Evolutionary conservation across 2,113 vertebrate species (phyloP), one percentile per base, ranked within the genome.

Genomic region (Psilopogon haemacephalus): DNA sequence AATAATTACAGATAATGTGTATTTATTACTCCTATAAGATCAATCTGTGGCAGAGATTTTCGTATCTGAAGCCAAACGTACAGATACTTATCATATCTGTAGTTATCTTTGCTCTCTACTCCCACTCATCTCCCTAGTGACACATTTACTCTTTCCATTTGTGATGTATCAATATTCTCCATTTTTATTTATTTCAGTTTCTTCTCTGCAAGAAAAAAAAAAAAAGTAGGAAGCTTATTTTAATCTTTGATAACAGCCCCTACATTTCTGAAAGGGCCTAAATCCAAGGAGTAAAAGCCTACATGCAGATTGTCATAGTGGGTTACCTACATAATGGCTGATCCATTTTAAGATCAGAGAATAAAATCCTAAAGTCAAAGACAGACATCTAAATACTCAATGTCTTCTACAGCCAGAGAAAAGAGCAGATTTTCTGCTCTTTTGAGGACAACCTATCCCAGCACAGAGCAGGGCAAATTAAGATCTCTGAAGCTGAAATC

Each of bases 1-100:
- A 94, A 96, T 96, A 97, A 97, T 97, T 96, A 96, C 87, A 94
- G 91, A 94, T 97, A 96, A 97, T 94, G 80, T 56, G 52, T 90
- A 97, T 97, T 96, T 96, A 97, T 96, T 89, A 94, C 82, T 91
- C 80, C 95, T 91, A 15, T 46, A 94, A 95, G 94, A 94, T 95
- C 93, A 71, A 76, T 92, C 89, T 33, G 38, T 90, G 88, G 80
- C 88, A 97, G 81, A 76, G 87, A 74, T 89, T 88, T 89, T 86
- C 82, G 20, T 37, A 40, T 91, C 42, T 55, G 90, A 93, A 96
- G 86, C 95, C 95, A 95, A 92, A 94, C 0, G 21, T 8, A 85
- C 65, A 91, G 88, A 93, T 44, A 67, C 56, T 92, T 79, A 89
- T 85, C 89, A 67, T 58, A 63, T 88, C 83, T 92, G 93, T 48